Percentiles rank a stretch among this genome's conserved stretches.
phyloP scores from a whole-genome alignment of 23 tunicate species.

The Trididemnum nubilum region DNA sequence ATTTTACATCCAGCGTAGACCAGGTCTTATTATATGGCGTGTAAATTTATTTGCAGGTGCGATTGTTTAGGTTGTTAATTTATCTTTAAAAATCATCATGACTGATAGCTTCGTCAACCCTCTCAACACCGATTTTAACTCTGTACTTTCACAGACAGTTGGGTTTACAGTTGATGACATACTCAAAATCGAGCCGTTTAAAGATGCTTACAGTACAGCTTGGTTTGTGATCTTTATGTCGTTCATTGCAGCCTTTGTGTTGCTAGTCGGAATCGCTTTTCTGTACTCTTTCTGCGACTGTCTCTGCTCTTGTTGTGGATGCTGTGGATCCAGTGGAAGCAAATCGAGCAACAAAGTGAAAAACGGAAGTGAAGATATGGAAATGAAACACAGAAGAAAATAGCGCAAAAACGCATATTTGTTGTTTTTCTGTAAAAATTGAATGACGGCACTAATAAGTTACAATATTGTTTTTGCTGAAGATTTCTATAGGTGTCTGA shows the following conservation, averaged over 20 bases:
- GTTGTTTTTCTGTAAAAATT: too few species aligned
- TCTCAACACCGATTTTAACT: constrained; percentile 47
- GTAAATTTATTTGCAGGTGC: too few species aligned
- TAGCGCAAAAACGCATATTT: not conserved
- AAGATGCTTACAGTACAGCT: constrained; percentile 69
- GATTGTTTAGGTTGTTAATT: too few species aligned
- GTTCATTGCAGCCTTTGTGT: constrained; percentile 51
- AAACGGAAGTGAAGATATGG: constrained; percentile 7
- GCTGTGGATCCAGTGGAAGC: not conserved
- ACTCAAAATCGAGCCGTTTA: constrained; percentile 56
- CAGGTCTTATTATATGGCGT: too few species aligned
- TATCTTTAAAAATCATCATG: too few species aligned
- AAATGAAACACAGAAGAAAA: not conserved
- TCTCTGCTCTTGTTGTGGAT: constrained; percentile 76
- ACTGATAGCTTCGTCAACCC: too few species aligned
- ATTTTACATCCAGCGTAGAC: too few species aligned
- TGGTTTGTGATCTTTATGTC: constrained; percentile 79
- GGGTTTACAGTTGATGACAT: constrained; percentile 72
- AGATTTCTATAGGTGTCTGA: too few species aligned
- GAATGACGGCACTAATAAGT: too few species aligned
- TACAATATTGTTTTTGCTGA: too few species aligned
- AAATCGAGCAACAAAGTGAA: constrained; percentile 5
- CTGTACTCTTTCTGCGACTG: constrained; percentile 69
- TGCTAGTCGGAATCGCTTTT: constrained; percentile 55
- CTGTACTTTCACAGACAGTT: constrained; percentile 28